Percentiles rank a stretch among this genome's conserved stretches.
Conservation (phyloP, 2,888 invertebrate species). For the Lissocephala sabroskyi region DNA sequence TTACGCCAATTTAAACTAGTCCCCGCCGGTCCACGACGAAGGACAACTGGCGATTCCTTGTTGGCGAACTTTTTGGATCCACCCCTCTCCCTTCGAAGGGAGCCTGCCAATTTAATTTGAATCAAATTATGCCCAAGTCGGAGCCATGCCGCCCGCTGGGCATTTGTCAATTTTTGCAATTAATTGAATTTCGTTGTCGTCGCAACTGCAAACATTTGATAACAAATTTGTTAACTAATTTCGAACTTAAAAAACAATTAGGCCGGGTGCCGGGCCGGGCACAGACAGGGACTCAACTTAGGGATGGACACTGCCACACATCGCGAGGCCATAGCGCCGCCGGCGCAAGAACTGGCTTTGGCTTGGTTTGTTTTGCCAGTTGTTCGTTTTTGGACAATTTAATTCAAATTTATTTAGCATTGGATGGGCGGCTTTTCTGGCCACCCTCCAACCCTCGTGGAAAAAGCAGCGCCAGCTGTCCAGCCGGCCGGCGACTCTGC, state of each 20-base stretch:
- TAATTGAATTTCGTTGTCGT: conserved; percentile 64
- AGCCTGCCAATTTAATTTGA: conserved; percentile 54
- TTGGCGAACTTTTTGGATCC: too few relatives aligned
- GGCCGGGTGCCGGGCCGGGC: conserved; percentile 25
- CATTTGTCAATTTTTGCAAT: conserved; percentile 56
- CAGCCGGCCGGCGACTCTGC: conserved; percentile 18
- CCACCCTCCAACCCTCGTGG: background rate
- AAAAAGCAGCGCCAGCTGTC: conserved; percentile 9
- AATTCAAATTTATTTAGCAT: conserved; percentile 57
- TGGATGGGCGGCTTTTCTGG: conserved; percentile 12
- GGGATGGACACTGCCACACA: too few relatives aligned
- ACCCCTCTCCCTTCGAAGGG: too few relatives aligned
- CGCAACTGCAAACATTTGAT: conserved; percentile 64
- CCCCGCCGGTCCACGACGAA: too few relatives aligned
- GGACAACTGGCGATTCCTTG: too few relatives aligned
- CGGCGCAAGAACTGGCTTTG: background rate
- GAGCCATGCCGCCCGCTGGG: conserved; percentile 14
- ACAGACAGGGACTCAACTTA: conserved; percentile 40
- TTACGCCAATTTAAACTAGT: conserved; percentile 33
- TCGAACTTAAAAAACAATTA: conserved; percentile 66
- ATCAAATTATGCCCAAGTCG: conserved; percentile 46
- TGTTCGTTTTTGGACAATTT: conserved; percentile 32
- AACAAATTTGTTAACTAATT: conserved; percentile 67
- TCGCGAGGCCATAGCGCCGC: too few relatives aligned
- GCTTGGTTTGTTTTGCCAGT: conserved; percentile 18